Evolutionary conservation across 2,888 invertebrate genomes (phyloP).

Genomic region (Dioctria rufipes): DNA sequence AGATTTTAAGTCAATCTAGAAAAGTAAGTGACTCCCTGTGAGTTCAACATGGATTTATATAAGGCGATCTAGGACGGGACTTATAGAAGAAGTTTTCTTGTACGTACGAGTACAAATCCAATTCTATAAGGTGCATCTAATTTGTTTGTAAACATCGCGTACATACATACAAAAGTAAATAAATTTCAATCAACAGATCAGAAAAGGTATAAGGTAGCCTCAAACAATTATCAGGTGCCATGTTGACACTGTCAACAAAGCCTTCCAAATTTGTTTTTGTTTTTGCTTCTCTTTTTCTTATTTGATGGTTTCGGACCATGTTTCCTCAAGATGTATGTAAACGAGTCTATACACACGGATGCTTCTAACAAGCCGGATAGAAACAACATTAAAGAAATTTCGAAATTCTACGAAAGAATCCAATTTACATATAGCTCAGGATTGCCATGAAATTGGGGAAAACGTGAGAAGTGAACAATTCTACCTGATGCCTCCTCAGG

Average conservation of each 20-base stretch:
- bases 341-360: not conserved
- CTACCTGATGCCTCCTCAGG: not conserved
- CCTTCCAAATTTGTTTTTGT: not conserved
- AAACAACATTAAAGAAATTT: not conserved
- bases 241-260: not conserved
- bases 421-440: constrained; percentile 1
- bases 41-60: too few species aligned
- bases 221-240: not conserved
- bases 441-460: constrained; percentile 3
- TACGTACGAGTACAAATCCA: too few species aligned
- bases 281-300: too few species aligned
- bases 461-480: not conserved
- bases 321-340: not conserved
- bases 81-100: too few species aligned
- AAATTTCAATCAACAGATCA: too few species aligned
- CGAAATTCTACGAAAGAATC: not conserved
- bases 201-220: not conserved
- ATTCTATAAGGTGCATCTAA: too few species aligned
- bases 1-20: not conserved
- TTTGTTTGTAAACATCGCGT: too few species aligned
- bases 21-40: not conserved
- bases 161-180: too few species aligned
- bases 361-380: not conserved
- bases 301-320: not conserved
- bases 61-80: too few species aligned